Base-by-base conservation (phyloP, 2,888 invertebrate genomes). In the Drosophila borborema region DNA sequence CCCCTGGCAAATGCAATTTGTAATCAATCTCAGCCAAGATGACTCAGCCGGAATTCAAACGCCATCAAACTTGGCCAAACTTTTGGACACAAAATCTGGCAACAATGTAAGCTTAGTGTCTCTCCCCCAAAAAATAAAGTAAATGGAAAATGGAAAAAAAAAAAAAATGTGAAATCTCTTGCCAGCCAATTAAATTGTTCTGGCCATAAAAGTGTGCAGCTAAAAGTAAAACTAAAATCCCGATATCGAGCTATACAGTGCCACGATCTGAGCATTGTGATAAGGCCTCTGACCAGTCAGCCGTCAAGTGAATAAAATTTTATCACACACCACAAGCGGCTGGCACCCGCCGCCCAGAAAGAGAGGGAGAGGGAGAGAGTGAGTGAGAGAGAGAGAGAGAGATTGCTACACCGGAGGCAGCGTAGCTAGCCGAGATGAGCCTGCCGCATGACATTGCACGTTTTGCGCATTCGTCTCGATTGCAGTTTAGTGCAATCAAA, bases 401-500 rank as follows among this genome's bases (percentile, higher is more conserved):
- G 62, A 36, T 40, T 45, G 56, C 18, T 9, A 40, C 46, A 40
- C 20, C 20, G 58, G 36, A 51, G 28, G 49, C 28, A 40, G 60
- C 59, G 23, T 41, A 41, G 18, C 40, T 14, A 31, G n/a, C 48
- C 46, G 55, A 71, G 53, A 61, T 31, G 60, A 74, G 65, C 66
- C 65, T 71, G 73, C 60, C 73, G 55, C 80, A 84, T 87, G 86
- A 80, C 82, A 72, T 73, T 77, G 81, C 86, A 86, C 88, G 88
- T 86, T 86, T 86, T 81, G 72, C 80, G 80, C 88, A 87, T 87
- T 87, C 83, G 89, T 82, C 86, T 89, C 89, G 87, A 89, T 87
- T 86, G 87, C 87, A 89, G 85, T 87, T 87, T 89, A 86, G 87
- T 87, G 91, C 89, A 90, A 91, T 91, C 89, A 91, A 86, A 89